Evolutionary conservation across 2,888 invertebrate genomes (phyloP).

Genomic region (Sarcophaga variegata): DNA sequence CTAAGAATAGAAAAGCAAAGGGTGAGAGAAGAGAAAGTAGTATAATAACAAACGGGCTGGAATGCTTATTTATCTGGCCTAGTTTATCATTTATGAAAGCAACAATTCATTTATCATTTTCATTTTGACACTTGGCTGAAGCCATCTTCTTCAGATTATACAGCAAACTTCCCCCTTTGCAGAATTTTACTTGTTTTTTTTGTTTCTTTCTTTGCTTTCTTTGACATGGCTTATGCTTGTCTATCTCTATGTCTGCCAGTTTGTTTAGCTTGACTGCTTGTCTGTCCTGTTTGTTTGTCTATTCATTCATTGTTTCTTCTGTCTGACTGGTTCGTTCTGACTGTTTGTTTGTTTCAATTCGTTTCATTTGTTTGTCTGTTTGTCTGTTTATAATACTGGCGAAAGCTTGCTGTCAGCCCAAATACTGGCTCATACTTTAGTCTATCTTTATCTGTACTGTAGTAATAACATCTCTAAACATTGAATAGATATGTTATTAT

Average conservation of each 20-base stretch:
- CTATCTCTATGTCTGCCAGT: conserved; percentile 21
- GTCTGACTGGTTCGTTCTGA: conserved; percentile 2
- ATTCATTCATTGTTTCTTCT: background rate
- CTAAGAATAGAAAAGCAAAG: background rate
- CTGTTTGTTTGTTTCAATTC: conserved; percentile 36
- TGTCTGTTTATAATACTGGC: conserved; percentile 36
- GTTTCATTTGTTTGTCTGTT: conserved; percentile 24
- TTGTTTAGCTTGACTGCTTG: conserved; percentile 6
- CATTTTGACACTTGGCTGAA: conserved; percentile 67
- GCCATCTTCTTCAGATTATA: conserved; percentile 55
- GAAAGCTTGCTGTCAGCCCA: conserved; percentile 66
- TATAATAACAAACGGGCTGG: conserved; percentile 48
- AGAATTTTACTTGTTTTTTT: background rate
- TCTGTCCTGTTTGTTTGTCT: background rate
- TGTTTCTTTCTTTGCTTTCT: conserved; percentile 24
- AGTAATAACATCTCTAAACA: conserved; percentile 55
- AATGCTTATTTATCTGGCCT: conserved; percentile 67
- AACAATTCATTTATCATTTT: conserved; percentile 69
- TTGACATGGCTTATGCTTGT: conserved; percentile 9
- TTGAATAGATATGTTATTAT: conserved; percentile 51
- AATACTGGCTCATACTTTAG: conserved; percentile 44
- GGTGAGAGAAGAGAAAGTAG: background rate
- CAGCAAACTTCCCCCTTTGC: conserved; percentile 29
- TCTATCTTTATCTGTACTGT: background rate
- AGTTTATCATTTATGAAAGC: conserved; percentile 65